phyloP scores from a whole-genome alignment of 2,888 invertebrate species.

The Andrena fulva region DNA sequence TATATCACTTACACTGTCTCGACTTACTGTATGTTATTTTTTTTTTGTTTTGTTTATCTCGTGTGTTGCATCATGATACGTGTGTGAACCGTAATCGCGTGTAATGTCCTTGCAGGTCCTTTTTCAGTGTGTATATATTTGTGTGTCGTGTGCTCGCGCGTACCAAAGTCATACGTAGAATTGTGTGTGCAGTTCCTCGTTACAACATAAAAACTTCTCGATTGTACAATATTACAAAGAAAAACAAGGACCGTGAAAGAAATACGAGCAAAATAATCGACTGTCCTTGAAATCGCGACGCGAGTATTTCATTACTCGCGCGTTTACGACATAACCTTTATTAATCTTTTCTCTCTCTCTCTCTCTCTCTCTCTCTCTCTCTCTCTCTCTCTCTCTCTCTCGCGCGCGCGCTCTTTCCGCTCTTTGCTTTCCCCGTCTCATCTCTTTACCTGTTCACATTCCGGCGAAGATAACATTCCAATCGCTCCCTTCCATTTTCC shows the following conservation, averaged over 20 bases:
- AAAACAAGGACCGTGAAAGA: slow-evolving; percentile 76
- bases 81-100: slow-evolving; percentile 55
- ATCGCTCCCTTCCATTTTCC: slow-evolving; percentile 34
- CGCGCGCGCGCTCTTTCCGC: slow-evolving; percentile 20
- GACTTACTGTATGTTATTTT: slow-evolving; percentile 77
- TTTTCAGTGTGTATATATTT: slow-evolving; percentile 48
- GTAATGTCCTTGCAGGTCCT: slow-evolving; percentile 44
- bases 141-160: slow-evolving; percentile 67
- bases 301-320: slow-evolving; percentile 61
- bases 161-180: slow-evolving; percentile 70
- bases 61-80: slow-evolving; percentile 59
- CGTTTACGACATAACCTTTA: slow-evolving; percentile 33
- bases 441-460: slow-evolving; percentile 38
- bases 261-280: slow-evolving; percentile 74
- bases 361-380: slow-evolving; percentile 32
- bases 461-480: slow-evolving; percentile 52
- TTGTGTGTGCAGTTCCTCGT: slow-evolving; percentile 75
- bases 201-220: slow-evolving; percentile 74
- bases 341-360: slow-evolving; percentile 35
- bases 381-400: slow-evolving; percentile 31
- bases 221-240: slow-evolving; percentile 75
- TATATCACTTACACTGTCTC: slow-evolving; percentile 83
- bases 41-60: slow-evolving; percentile 37
- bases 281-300: slow-evolving; percentile 65
- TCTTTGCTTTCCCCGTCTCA: slow-evolving; percentile 30